phyloP scores from a whole-genome alignment of 2,797 vertebrate genomes.

The Triplophysa bombifrons region DNA sequence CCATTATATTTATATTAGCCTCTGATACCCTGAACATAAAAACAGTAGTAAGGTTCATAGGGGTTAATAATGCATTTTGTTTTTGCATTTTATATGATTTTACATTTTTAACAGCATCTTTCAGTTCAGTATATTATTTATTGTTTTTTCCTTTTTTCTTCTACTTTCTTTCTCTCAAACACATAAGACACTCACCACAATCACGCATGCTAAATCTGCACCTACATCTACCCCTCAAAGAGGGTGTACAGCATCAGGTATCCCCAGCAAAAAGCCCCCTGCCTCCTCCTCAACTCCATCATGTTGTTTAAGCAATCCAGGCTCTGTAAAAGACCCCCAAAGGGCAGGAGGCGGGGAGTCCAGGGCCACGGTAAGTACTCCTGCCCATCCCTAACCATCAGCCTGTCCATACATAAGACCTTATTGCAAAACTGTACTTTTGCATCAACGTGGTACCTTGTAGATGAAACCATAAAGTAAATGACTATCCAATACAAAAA shows the following conservation, averaged over 20 bases:
- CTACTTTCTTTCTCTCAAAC: constrained; percentile 59
- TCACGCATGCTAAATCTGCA: constrained; percentile 76
- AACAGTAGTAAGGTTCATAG: background rate
- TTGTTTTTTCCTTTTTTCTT: constrained; percentile 46
- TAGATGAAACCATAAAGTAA: background rate
- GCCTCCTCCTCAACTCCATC: constrained; percentile 49
- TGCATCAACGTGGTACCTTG: background rate
- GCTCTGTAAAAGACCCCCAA: constrained; percentile 64
- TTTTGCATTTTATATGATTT: constrained; percentile 1
- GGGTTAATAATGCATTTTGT: background rate
- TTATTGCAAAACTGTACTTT: background rate
- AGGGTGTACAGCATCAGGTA: constrained; percentile 74
- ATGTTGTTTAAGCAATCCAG: constrained; percentile 61
- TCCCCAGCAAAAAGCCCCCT: constrained; percentile 75
- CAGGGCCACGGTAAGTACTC: constrained; percentile 74
- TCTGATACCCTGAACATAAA: background rate
- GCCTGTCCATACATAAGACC: background rate
- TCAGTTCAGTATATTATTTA: constrained; percentile 1
- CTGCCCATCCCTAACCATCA: constrained; percentile 11
- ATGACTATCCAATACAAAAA: background rate
- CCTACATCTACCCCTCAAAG: constrained; percentile 70
- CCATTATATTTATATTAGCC: too few relatives aligned
- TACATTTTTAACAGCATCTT: background rate
- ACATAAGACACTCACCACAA: constrained; percentile 68
- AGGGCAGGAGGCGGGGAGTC: constrained; percentile 63